Evolutionary conservation across 1,140 invertebrate genomes (phyloP).

Genomic region (Spodoptera litura): DNA sequence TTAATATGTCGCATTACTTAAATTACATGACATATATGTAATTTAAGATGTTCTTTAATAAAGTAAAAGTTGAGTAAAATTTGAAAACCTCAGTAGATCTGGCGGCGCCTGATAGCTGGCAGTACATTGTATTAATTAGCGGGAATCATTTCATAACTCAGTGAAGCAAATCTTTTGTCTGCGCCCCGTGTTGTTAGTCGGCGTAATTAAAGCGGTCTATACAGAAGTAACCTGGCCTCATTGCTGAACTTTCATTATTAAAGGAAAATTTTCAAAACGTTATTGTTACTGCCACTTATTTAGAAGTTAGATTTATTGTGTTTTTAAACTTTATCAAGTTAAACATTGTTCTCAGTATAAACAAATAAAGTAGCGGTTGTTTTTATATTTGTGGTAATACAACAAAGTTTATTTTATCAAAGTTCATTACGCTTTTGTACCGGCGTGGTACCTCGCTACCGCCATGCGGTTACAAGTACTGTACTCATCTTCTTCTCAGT

Average conservation of each 20-base stretch:
- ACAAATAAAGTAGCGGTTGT: too few species aligned
- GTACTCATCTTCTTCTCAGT: too few species aligned
- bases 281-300: conserved; percentile 27
- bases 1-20: too few species aligned
- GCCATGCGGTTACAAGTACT: too few species aligned
- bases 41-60: too few species aligned
- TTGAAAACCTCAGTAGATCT: background rate
- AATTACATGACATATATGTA: too few species aligned
- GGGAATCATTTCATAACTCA: conserved; percentile 22
- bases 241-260: conserved; percentile 10
- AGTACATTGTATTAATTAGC: conserved; percentile 20
- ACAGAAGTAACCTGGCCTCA: conserved; percentile 11
- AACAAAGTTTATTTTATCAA: too few species aligned
- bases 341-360: too few species aligned
- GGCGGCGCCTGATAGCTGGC: background rate
- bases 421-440: too few species aligned
- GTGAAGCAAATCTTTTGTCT: conserved; percentile 25
- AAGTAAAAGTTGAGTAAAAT: too few species aligned
- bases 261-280: background rate
- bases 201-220: conserved; percentile 8
- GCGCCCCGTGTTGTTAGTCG: conserved; percentile 5
- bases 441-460: too few species aligned
- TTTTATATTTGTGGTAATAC: too few species aligned
- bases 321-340: background rate
- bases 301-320: conserved; percentile 4